A percentile compares a stretch with the other conserved stretches of the same genome.
These are phyloP conservation scores for Sander lucioperca DNA, from an alignment of 2,113 vertebrate genomes.

Conservation along the genomic window DNA sequence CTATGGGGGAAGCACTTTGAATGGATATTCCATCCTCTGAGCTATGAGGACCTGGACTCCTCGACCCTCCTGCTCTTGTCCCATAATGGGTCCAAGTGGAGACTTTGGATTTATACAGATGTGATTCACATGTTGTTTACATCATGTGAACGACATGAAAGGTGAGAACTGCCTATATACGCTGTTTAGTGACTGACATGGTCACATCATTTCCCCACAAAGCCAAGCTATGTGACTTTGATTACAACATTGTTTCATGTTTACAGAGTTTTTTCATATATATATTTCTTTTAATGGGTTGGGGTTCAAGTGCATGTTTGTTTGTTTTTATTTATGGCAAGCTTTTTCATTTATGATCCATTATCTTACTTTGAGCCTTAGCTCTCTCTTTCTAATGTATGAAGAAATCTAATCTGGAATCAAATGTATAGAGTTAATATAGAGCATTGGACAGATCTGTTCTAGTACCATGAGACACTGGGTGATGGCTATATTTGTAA, in stretches of 20 bases:
- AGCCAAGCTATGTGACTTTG: background rate
- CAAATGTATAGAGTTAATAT: background rate
- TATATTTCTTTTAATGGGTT: no score
- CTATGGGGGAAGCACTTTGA: background rate
- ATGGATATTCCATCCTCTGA: background rate
- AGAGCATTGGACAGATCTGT: background rate
- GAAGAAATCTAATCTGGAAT: background rate
- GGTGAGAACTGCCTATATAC: background rate
- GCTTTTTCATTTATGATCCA: background rate
- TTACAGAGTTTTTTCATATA: background rate
- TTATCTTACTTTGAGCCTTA: background rate
- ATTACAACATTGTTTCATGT: background rate
- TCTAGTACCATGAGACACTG: background rate
- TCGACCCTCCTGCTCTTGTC: background rate
- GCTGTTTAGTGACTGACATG: background rate
- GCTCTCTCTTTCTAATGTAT: background rate
- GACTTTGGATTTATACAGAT: background rate
- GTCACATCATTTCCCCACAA: background rate
- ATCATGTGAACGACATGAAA: background rate
- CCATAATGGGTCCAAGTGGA: background rate
- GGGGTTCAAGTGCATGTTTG: no score
- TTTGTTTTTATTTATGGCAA: background rate
- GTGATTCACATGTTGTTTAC: no score
- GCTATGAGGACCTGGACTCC: no score
- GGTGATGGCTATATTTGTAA: background rate